Evolutionary conservation across 2,797 vertebrate genomes (phyloP), one percentile per base, ranked within the genome.

Genomic region (Sebastes matsubarae): DNA sequence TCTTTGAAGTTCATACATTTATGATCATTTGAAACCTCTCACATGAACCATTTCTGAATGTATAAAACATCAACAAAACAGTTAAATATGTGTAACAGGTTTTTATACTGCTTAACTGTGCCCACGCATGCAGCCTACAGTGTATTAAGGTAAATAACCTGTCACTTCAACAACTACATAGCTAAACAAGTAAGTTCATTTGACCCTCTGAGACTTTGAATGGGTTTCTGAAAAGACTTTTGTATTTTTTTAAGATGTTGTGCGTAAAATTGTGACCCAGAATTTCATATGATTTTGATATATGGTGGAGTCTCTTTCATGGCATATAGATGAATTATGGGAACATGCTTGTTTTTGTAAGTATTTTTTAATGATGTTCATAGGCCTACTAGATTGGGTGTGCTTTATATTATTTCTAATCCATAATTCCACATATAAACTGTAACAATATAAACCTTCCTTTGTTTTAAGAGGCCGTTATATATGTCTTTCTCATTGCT

Each of bases 261-360:
- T 77, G 50, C 30, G 6, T 67, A 64, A 57, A 60, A 79, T 18
- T 70, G 46, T 78, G 52, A 50, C 25, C n/a, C 36, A 68, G 22
- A 68, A 70, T 80, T 80, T 85, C 64, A 55, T 75, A 70, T 71
- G 38, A 64, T 79, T 90, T 87, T 86, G 67, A 87, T 83, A 87
- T 66, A 60, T 66, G 29, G 11, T 10, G 25, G 50, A 58, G 32
- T 74, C 25, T 79, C 54, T 22, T 55, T 83, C 6, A 24, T 52
- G 27, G 2, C 7, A 29, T 67, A 36, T 16, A 2, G 22, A 8
- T 68, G 36, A 22, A 38, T 46, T 70, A 55, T 64, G 66, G 25
- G 8, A 71, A 6, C 24, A 54, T 61, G 20, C 5, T 34, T 70
- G 65, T 65, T 87, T 91, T 89, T 87, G 18, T 79, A 83, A 71